These are phyloP conservation scores for Pelecanus crispus DNA, from an alignment of 2,113 vertebrate genomes.

Conservation along the genomic window DNA sequence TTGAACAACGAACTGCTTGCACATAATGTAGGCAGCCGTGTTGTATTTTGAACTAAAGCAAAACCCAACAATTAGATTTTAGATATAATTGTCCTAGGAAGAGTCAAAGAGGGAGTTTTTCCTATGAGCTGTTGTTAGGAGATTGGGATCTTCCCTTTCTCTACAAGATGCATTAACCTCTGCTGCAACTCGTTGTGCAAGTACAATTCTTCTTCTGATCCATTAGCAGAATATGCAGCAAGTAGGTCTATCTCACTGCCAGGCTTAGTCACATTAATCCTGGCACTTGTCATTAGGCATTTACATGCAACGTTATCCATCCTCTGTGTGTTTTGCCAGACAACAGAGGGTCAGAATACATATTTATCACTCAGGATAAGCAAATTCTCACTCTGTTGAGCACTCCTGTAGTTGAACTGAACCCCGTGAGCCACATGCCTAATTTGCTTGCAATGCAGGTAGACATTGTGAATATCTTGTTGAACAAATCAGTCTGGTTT, in stretches of 20 bases:
- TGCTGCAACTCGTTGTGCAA: conserved; percentile 49
- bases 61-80: background rate
- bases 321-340: conserved; percentile 68
- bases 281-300: conserved; percentile 70
- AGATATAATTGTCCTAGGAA: conserved; percentile 28
- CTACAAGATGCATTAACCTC: conserved; percentile 73
- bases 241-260: conserved; percentile 67
- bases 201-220: conserved; percentile 77
- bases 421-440: conserved; percentile 10
- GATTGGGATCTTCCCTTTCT: conserved; percentile 66
- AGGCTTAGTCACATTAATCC: conserved; percentile 72
- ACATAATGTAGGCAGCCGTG: background rate
- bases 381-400: conserved; percentile 69
- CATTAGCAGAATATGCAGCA: conserved; percentile 79
- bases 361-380: conserved; percentile 74
- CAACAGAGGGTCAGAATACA: conserved; percentile 64
- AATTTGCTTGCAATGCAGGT: conserved; percentile 14
- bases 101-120: background rate
- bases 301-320: conserved; percentile 78
- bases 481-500: background rate
- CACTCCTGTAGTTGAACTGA: conserved; percentile 15
- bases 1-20: background rate
- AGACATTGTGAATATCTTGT: background rate
- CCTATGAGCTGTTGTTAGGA: conserved; percentile 43
- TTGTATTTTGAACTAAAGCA: conserved; percentile 1